Percentiles rank a stretch among this genome's conserved stretches.
Evolutionary conservation across 2,797 vertebrate species (phyloP).

Genomic region (Argentina silus): DNA sequence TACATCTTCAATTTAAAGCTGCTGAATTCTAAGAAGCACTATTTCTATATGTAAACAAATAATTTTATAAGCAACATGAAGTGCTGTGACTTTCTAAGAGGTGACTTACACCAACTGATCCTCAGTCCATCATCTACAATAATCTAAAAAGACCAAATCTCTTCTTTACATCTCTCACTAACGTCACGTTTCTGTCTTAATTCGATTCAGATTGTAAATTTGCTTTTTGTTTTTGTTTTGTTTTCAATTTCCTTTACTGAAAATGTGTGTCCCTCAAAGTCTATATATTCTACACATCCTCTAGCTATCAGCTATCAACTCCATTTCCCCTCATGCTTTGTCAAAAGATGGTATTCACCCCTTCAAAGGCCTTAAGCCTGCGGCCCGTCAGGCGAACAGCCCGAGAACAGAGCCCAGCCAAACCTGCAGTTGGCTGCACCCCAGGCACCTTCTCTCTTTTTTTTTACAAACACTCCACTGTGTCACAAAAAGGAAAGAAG

Average conservation of each 20-base stretch:
- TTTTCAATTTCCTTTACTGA: conserved; percentile 35
- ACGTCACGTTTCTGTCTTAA: conserved; percentile 50
- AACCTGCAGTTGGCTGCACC: conserved; percentile 83
- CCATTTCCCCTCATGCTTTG: conserved; percentile 90
- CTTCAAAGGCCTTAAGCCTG: conserved; percentile 99
- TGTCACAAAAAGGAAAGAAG: conserved; percentile 38
- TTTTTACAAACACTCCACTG: conserved; percentile 22
- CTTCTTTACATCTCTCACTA: conserved; percentile 40
- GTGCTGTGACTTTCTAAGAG: conserved; percentile 76
- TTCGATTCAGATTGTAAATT: conserved; percentile 32
- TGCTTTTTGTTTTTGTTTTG: conserved; percentile 35
- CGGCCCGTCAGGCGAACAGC: conserved; percentile 99
- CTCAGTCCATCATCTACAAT: conserved; percentile 47
- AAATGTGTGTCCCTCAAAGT: conserved; percentile 40
- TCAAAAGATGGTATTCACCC: conserved; percentile 99
- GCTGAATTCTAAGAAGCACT: background rate
- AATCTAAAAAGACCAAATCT: conserved; percentile 37
- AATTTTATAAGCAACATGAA: conserved; percentile 41
- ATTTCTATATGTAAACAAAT: background rate
- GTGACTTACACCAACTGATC: conserved; percentile 43
- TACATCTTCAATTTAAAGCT: conserved; percentile 3
- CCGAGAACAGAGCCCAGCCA: conserved; percentile 95
- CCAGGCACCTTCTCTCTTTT: conserved; percentile 29
- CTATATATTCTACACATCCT: conserved; percentile 40
- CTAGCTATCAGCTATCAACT: conserved; percentile 64